Evolutionary conservation across 2,888 invertebrate genomes (phyloP).

Genomic region (Agrotis puta): DNA sequence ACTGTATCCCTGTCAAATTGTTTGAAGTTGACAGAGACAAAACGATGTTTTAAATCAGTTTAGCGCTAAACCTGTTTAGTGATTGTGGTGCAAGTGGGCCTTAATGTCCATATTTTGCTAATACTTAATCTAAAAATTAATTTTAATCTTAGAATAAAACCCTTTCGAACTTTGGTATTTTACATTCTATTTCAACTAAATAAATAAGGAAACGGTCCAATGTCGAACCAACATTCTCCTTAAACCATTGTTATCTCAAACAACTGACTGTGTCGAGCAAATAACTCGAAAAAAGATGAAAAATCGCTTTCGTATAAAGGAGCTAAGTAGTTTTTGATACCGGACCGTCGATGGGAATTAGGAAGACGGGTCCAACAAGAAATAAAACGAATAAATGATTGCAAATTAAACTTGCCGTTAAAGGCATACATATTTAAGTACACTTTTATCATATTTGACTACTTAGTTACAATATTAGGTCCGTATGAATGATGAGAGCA

Average conservation of each 20-base stretch:
- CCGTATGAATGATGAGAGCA: too few species aligned
- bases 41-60: too few species aligned
- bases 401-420: constrained; percentile 35
- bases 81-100: too few species aligned
- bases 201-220: background rate
- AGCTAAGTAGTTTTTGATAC: constrained; percentile 73
- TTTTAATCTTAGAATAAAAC: too few species aligned
- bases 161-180: too few species aligned
- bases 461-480: background rate
- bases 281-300: constrained; percentile 59
- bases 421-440: background rate
- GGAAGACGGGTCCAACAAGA: constrained; percentile 52
- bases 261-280: constrained; percentile 52
- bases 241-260: constrained; percentile 51
- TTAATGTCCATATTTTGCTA: too few species aligned
- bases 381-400: constrained; percentile 51
- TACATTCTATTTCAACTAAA: background rate
- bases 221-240: constrained; percentile 28
- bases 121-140: too few species aligned
- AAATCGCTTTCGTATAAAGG: constrained; percentile 68
- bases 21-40: too few species aligned
- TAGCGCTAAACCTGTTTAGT: too few species aligned
- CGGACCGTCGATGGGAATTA: constrained; percentile 63
- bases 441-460: background rate
- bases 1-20: too few species aligned